Conservation (phyloP, 2,888 invertebrate species). For the Sesamia inferens region DNA sequence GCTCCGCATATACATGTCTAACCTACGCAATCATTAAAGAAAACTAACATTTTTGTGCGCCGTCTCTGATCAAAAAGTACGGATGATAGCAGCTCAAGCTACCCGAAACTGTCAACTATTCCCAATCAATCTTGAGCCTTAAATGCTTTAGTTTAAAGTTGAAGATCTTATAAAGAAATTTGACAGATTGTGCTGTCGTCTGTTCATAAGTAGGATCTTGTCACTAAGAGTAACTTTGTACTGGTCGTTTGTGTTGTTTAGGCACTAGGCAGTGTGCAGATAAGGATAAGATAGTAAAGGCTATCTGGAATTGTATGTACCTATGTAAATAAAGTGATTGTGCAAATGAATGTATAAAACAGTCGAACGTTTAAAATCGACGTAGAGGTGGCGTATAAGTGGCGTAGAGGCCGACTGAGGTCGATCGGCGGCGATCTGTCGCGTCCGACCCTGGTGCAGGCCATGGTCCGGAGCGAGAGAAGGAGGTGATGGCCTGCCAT, state of each 20-base stretch:
- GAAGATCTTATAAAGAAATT: too few species aligned
- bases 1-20: not conserved
- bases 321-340: too few species aligned
- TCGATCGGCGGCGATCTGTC: too few species aligned
- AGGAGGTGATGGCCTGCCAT: too few species aligned
- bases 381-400: not conserved
- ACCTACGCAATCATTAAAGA: not conserved
- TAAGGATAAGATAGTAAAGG: not conserved
- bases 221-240: not conserved
- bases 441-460: too few species aligned
- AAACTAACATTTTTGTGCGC: slow-evolving; percentile 8
- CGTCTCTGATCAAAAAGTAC: not conserved
- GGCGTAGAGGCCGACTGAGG: not conserved
- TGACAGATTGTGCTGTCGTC: too few species aligned
- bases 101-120: too few species aligned
- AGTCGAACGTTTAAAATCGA: not conserved
- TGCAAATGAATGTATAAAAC: not conserved
- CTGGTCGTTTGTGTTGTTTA: not conserved
- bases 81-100: too few species aligned
- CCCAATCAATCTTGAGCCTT: too few species aligned
- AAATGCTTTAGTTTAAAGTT: too few species aligned
- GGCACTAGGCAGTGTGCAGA: not conserved
- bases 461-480: too few species aligned
- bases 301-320: not conserved
- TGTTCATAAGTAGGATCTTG: not conserved